phyloP scores from a whole-genome alignment of 2,888 invertebrate species.

The Listrodromus nycthemerus region DNA sequence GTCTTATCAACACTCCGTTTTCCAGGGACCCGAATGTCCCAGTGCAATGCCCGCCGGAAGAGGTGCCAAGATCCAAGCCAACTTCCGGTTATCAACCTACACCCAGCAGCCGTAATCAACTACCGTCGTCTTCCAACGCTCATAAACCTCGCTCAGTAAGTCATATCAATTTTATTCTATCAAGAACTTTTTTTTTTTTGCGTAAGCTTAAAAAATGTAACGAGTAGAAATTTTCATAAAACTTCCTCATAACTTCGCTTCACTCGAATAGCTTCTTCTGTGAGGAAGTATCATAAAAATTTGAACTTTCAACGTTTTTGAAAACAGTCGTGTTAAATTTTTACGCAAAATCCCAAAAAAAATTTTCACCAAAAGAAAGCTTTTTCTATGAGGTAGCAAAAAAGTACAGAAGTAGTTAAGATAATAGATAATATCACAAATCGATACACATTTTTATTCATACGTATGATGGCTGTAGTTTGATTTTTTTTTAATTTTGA shows the following conservation, averaged over 20 bases:
- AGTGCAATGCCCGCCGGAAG: slow-evolving; percentile 79
- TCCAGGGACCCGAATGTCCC: slow-evolving; percentile 83
- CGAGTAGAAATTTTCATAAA: neutral
- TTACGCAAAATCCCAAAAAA: too few relatives aligned
- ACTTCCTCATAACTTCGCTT: neutral
- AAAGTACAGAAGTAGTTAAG: too few relatives aligned
- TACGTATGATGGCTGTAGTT: too few relatives aligned
- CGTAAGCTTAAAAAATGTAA: neutral
- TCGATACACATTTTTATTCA: too few relatives aligned
- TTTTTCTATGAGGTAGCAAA: too few relatives aligned
- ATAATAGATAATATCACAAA: too few relatives aligned
- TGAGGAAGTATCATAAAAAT: too few relatives aligned
- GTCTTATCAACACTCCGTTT: slow-evolving; percentile 84
- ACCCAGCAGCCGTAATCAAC: slow-evolving; percentile 74
- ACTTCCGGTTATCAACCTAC: slow-evolving; percentile 71
- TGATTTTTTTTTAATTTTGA: too few relatives aligned
- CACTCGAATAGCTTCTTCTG: too few relatives aligned
- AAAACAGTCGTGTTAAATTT: too few relatives aligned
- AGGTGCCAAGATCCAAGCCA: slow-evolving; percentile 70
- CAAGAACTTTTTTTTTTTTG: neutral
- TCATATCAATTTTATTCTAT: slow-evolving; percentile 26
- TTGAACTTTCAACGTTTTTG: too few relatives aligned
- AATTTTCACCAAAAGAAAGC: too few relatives aligned
- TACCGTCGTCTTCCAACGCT: slow-evolving; percentile 74
- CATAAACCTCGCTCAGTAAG: slow-evolving; percentile 81